A percentile compares a stretch with the other conserved stretches of the same genome.
Evolutionary conservation across 2,113 vertebrate species (phyloP).

Genomic region (Ciconia maguari): DNA sequence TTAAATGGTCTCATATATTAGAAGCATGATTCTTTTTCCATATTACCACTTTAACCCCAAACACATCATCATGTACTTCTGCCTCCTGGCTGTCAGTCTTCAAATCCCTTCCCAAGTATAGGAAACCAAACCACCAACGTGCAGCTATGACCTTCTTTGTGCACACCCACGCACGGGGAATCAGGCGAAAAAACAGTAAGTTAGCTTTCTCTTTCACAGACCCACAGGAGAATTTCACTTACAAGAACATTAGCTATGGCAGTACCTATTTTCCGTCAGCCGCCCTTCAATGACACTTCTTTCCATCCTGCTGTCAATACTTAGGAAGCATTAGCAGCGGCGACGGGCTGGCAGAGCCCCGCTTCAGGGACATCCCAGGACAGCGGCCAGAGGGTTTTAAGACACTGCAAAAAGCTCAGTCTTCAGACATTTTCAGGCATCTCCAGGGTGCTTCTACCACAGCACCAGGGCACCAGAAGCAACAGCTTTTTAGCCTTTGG

Average conservation of each 20-base stretch:
- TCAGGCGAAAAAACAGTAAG: fast-evolving
- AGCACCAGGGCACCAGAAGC: background rate
- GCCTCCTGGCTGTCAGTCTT: background rate
- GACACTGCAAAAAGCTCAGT: background rate
- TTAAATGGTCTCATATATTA: background rate
- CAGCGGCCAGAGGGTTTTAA: background rate
- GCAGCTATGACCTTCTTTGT: background rate
- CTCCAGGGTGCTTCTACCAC: background rate
- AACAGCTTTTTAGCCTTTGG: background rate
- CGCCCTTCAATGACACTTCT: background rate
- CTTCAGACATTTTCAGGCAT: background rate
- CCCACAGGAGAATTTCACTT: background rate
- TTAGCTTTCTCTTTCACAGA: background rate
- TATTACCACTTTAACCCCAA: background rate
- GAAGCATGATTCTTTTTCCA: background rate
- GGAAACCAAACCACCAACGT: background rate
- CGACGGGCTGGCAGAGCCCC: background rate
- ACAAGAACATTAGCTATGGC: background rate
- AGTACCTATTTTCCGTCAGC: background rate
- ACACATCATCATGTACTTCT: background rate
- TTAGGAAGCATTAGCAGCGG: background rate
- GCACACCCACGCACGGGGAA: background rate
- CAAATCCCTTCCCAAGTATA: background rate
- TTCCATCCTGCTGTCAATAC: background rate
- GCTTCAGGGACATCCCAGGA: background rate